These are phyloP conservation scores for Hexactinellida sp. DNA, from an alignment of 37 sponge, comb jelly and placozoan genomes.

Conservation along the genomic window DNA sequence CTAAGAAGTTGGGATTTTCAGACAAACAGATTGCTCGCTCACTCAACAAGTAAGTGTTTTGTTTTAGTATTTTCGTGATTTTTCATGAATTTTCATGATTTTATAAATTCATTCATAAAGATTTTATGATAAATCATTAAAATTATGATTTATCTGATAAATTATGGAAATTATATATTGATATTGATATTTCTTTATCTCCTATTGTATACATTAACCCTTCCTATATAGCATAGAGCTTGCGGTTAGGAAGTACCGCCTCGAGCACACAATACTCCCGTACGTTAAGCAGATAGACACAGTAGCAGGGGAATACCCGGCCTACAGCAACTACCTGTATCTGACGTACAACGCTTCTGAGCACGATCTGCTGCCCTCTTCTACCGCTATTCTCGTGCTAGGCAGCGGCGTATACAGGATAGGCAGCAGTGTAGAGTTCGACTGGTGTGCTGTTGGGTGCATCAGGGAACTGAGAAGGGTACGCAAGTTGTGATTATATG, in stretches of 20 bases:
- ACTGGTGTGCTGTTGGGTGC: slow-evolving; percentile 97
- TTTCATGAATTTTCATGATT: too few species aligned
- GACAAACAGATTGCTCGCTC: slow-evolving; percentile 84
- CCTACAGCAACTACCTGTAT: slow-evolving; percentile 93
- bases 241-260: slow-evolving; percentile 56
- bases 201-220: background rate
- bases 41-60: slow-evolving; percentile 31
- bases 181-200: background rate
- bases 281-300: slow-evolving; percentile 95
- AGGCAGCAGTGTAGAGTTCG: slow-evolving; percentile 97
- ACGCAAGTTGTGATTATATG: background rate
- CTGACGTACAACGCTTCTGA: slow-evolving; percentile 80
- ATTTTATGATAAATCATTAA: too few species aligned
- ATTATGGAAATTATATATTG: background rate
- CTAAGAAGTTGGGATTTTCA: slow-evolving; percentile 85
- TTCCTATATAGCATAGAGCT: slow-evolving; percentile 29
- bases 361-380: slow-evolving; percentile 43
- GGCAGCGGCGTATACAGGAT: slow-evolving; percentile 93
- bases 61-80: background rate
- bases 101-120: background rate
- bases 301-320: slow-evolving; percentile 93
- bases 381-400: slow-evolving; percentile 72
- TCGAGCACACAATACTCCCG: slow-evolving; percentile 41
- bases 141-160: background rate
- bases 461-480: slow-evolving; percentile 76